Base-by-base conservation (phyloP, 2,888 invertebrate genomes). In the Diadegma fenestrale region DNA sequence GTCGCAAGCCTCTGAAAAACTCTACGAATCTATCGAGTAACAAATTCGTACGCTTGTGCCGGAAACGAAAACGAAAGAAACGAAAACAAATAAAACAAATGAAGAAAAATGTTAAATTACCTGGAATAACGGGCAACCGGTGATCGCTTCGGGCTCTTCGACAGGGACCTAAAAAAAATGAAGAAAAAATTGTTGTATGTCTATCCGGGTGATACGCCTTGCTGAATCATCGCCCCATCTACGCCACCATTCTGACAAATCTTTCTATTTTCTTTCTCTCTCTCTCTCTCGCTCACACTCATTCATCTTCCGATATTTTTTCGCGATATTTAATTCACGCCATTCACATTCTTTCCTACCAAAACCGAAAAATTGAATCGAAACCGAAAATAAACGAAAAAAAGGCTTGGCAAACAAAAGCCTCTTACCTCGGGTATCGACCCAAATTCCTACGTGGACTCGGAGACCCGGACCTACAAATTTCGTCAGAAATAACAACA, bases 151-250 rank as follows among this genome's bases (percentile, higher is more conserved):
- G 93, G 92, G 86, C 93, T 93, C 91, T 90, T 91, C 77, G 93
- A 93, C 84, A 87, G 87, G 88, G 92, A 93, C 89, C 93, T 93
- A 92, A 91, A 91, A 89, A 90, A 88, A 90, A 90, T 88, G 89
- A 92, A 88, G 89, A 90, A 85, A 90, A 89, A 88, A 87, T 84
- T 90, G 90, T 88, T 88, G 88, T 91, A 91, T 86, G 88, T 90
- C 88, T 85, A 87, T 88, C 88, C 89, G 83, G 88, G 86, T 86
- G 86, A 87, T 87, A 87, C 82, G 87, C 81, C 71, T 80, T 63
- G 84, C 82, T 41, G 77, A 73, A 79, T 82, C 77, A 43, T 87
- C 84, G 80, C 76, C 58, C 41, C 43, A 51, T 72, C 81, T 72
- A 63, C 48, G 80, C 80, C 37, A 79, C 10, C 73, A n/a, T 14